These are phyloP conservation scores for Hybognathus amarus DNA, from an alignment of 2,797 vertebrate species.

Conservation along the genomic window DNA sequence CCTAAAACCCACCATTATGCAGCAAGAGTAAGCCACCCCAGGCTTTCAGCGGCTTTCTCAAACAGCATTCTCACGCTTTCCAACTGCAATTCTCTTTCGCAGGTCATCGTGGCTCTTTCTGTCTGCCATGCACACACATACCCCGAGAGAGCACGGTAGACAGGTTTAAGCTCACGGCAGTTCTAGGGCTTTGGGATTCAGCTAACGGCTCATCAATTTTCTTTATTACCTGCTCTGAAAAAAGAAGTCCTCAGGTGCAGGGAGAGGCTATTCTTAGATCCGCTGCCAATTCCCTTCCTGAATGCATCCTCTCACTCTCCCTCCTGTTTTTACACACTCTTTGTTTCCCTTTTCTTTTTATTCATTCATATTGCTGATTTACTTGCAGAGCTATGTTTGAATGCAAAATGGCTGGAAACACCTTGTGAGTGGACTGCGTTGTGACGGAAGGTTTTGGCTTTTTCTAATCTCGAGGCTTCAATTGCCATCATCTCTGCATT, in stretches of 20 bases:
- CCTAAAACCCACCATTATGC: slow-evolving; percentile 24
- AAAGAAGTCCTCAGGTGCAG: slow-evolving; percentile 59
- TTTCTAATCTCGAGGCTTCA: neutral
- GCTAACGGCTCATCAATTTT: slow-evolving; percentile 73
- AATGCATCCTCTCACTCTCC: slow-evolving; percentile 67
- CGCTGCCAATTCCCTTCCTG: slow-evolving; percentile 66
- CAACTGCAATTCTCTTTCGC: slow-evolving; percentile 15
- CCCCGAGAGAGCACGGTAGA: slow-evolving; percentile 40
- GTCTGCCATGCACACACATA: slow-evolving; percentile 18
- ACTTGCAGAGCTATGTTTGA: slow-evolving; percentile 26
- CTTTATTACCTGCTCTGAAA: slow-evolving; percentile 74
- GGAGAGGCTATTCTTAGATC: slow-evolving; percentile 66
- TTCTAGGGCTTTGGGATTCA: slow-evolving; percentile 54
- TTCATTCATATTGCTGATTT: slow-evolving; percentile 39
- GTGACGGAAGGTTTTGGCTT: neutral
- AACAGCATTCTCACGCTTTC: neutral
- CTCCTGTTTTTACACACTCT: slow-evolving; percentile 36
- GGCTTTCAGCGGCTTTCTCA: slow-evolving; percentile 23
- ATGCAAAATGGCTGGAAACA: slow-evolving; percentile 26
- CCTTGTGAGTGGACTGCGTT: slow-evolving; percentile 2
- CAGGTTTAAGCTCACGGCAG: slow-evolving; percentile 52
- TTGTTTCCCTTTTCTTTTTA: slow-evolving; percentile 54
- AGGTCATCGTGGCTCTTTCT: slow-evolving; percentile 26
- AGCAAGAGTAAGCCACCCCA: slow-evolving; percentile 24
- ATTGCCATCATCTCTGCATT: neutral